These are phyloP conservation scores for Drosophila pseudotakahashii DNA, from an alignment of 2,888 invertebrate genomes.

Conservation along the genomic window DNA sequence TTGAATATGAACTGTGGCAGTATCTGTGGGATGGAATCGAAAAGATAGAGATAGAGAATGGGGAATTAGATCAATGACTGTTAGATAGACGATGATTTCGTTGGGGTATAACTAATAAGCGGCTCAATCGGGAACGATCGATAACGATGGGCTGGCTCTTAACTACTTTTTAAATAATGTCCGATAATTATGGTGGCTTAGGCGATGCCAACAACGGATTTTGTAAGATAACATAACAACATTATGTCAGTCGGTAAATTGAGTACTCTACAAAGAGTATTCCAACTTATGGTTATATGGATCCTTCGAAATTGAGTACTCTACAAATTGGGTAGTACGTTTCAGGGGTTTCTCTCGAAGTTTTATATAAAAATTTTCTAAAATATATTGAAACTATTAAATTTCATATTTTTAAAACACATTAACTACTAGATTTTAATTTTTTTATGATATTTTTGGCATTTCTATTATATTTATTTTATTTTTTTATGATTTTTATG, in stretches of 20 bases:
- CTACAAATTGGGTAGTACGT: too few species aligned
- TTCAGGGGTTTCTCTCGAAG: too few species aligned
- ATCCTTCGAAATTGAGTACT: too few species aligned
- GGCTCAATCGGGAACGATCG: constrained; percentile 36
- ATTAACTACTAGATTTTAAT: too few species aligned
- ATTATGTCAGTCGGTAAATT: background rate
- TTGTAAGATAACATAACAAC: constrained; percentile 15
- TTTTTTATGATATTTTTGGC: too few species aligned
- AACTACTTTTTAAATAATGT: constrained; percentile 59
- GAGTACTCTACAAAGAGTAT: background rate
- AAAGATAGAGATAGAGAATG: constrained; percentile 13
- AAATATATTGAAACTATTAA: too few species aligned
- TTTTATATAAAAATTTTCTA: too few species aligned
- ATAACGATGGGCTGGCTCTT: constrained; percentile 31
- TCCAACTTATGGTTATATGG: too few species aligned
- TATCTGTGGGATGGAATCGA: constrained; percentile 84
- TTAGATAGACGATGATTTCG: constrained; percentile 16
- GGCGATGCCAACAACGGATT: constrained; percentile 32
- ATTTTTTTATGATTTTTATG: background rate
- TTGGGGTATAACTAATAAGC: constrained; percentile 47
- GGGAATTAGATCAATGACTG: constrained; percentile 38
- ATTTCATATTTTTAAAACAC: too few species aligned
- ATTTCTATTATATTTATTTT: background rate
- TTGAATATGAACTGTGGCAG: constrained; percentile 97
- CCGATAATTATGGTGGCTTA: constrained; percentile 45